phyloP scores from a whole-genome alignment of 2,797 vertebrate genomes.

The Spinus pinus region DNA sequence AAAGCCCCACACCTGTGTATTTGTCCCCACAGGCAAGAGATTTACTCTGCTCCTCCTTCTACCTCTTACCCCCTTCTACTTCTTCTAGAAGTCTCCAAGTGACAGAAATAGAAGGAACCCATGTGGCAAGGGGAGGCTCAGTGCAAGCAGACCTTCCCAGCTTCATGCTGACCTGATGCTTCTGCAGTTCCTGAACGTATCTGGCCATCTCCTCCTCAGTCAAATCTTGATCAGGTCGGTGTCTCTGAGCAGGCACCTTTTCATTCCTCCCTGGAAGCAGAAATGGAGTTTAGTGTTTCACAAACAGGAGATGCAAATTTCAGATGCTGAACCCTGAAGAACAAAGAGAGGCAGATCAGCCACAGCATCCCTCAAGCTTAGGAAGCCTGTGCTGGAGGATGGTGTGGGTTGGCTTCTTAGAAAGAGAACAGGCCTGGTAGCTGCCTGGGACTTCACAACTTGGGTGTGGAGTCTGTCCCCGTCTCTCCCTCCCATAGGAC shows the following conservation, averaged over 20 bases:
- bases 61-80: neutral
- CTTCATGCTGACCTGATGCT: slow-evolving; percentile 87
- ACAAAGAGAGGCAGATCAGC: neutral
- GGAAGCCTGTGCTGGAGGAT: neutral
- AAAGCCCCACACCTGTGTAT: neutral
- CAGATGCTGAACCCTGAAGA: neutral
- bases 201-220: slow-evolving; percentile 91
- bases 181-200: slow-evolving; percentile 91
- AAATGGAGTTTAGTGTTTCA: neutral
- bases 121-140: neutral
- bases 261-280: slow-evolving; percentile 79
- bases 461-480: neutral
- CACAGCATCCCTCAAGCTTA: neutral
- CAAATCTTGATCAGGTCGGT: slow-evolving; percentile 76
- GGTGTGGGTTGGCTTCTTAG: neutral
- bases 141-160: neutral
- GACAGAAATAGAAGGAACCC: neutral
- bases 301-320: neutral
- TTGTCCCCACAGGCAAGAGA: neutral
- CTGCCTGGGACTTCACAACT: neutral
- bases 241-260: slow-evolving; percentile 71
- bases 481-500: neutral
- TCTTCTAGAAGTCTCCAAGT: neutral
- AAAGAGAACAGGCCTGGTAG: neutral
- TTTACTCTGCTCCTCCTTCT: neutral